A percentile compares a stretch with the other conserved stretches of the same genome.
Conservation (phyloP, 1,140 invertebrate species). For the Lucilia sericata region DNA sequence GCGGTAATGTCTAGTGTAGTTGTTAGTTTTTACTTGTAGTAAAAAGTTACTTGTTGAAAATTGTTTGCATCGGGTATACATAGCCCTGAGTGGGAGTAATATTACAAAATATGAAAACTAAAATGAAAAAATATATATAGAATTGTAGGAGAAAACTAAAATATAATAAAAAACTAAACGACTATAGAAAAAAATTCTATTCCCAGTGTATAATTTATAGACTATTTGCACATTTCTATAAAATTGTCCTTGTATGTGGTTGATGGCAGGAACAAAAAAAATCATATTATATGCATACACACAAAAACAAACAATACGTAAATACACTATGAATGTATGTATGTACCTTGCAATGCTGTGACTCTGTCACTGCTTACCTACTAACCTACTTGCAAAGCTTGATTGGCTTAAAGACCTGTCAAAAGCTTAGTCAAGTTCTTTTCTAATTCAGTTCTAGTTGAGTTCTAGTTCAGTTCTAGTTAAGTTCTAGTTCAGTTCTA, state of each 20-base stretch:
- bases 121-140: background rate
- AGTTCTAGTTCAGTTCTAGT: no score
- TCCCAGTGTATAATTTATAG: background rate
- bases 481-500: no score
- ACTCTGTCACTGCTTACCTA: no score
- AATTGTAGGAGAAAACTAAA: background rate
- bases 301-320: no score
- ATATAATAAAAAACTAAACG: no score
- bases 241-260: background rate
- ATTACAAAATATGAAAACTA: background rate
- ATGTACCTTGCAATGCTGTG: no score
- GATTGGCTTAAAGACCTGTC: no score
- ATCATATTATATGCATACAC: background rate
- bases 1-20: background rate
- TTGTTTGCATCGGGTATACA: background rate
- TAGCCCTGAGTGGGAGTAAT: background rate
- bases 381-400: no score
- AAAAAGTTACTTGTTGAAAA: background rate
- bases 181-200: background rate
- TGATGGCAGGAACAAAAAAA: background rate
- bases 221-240: constrained; percentile 1
- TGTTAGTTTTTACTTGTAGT: no score
- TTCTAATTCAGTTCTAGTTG: no score
- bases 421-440: no score
- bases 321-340: no score